These are phyloP conservation scores for Steromphala cineraria DNA, from an alignment of 2,888 invertebrate genomes.

Conservation along the genomic window DNA sequence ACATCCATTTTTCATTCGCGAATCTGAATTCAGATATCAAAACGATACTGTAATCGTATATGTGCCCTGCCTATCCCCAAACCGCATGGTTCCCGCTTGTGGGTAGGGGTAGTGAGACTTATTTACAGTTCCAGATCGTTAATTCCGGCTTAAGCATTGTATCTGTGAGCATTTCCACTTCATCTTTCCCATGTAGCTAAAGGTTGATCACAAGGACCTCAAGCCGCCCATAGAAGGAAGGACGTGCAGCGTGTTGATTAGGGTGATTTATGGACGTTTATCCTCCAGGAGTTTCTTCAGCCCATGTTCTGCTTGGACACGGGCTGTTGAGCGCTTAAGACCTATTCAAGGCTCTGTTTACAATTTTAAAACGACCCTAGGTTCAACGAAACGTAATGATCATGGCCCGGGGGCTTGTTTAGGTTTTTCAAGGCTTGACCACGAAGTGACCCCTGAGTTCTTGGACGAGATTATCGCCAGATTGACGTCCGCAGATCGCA, in stretches of 20 bases:
- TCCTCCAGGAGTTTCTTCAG: conserved; percentile 2
- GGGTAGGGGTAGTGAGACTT: not conserved
- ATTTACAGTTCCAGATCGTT: conserved; percentile 18
- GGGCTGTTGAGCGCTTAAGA: not conserved
- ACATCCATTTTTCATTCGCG: too few relatives aligned
- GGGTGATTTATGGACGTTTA: conserved; percentile 13
- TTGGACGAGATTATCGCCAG: not conserved
- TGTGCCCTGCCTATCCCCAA: too few relatives aligned
- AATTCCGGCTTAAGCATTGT: conserved; percentile 7
- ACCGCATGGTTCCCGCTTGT: too few relatives aligned
- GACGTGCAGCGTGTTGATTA: not conserved
- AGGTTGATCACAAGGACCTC: not conserved
- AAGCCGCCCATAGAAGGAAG: not conserved
- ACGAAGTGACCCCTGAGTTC: not conserved
- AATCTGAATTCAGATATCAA: too few relatives aligned
- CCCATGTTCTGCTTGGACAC: not conserved
- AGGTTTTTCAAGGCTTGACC: not conserved
- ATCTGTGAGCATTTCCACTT: not conserved
- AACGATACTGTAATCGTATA: too few relatives aligned
- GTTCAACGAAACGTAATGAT: conserved; percentile 13
- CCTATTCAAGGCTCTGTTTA: conserved; percentile 2
- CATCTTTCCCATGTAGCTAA: not conserved
- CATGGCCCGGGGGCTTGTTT: not conserved
- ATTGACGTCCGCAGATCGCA: conserved; percentile 9
- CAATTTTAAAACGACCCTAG: conserved; percentile 16